These are phyloP conservation scores for Rhipidura dahli DNA, from an alignment of 2,113 vertebrate genomes.

Conservation along the genomic window DNA sequence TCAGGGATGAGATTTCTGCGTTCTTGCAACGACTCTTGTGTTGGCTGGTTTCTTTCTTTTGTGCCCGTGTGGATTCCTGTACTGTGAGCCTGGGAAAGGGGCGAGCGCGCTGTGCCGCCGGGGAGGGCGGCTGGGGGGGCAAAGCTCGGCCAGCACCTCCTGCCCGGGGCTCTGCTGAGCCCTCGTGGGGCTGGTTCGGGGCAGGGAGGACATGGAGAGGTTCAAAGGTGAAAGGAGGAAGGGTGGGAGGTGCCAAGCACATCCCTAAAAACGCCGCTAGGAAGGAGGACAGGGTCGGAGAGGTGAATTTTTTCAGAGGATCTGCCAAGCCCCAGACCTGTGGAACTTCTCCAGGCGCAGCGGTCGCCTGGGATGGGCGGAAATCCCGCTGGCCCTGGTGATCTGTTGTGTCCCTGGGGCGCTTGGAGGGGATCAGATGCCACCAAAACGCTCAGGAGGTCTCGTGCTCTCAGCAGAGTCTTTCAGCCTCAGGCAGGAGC, in stretches of 20 bases:
- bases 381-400: neutral
- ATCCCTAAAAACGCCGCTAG: neutral
- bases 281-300: neutral
- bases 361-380: fast-evolving
- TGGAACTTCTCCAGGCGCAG: neutral
- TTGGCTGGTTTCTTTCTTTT: neutral
- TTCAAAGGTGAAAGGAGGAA: neutral
- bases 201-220: neutral
- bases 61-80: neutral
- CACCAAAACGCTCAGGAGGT: neutral
- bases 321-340: neutral
- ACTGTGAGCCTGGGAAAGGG: neutral
- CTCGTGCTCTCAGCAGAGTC: neutral
- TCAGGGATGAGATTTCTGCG: conserved; percentile 70
- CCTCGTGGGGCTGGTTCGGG: neutral
- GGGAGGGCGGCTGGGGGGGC: neutral
- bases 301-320: neutral
- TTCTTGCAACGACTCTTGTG: neutral
- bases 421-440: neutral
- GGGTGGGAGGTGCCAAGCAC: neutral
- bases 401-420: neutral
- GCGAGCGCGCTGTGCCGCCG: fast-evolving
- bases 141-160: neutral
- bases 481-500: neutral
- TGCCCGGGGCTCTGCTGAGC: neutral